Evolutionary conservation across 2,888 invertebrate species (phyloP), one percentile per base, ranked within the genome.

Genomic region (Branchipolynoe longqiensis): DNA sequence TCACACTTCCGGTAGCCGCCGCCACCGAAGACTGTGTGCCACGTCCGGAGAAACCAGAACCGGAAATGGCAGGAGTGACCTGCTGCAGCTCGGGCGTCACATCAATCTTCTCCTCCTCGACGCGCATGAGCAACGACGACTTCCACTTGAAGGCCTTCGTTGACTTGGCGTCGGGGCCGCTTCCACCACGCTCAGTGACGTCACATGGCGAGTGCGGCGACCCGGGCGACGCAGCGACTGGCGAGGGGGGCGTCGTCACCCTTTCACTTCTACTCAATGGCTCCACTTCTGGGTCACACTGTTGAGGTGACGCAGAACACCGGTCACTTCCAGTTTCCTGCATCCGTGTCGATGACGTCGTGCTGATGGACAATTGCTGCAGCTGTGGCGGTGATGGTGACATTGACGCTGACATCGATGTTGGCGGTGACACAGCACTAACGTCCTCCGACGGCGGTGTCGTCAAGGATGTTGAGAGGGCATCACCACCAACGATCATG

Each of bases 131-230:
- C 25, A 85, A 69, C 33, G 36, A 73, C 14, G 85, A 82, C 41
- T 85, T 85, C 85, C 85, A 85, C 82, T 85, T 85, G 41, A 85
- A 85, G 38, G 48, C 84, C 48, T 54, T 82, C 14, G 56, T 58
- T 8, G 69, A 40, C 56, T 69, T 73, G 74, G 69, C 48, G 73
- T 69, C 73, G 6, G 54, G 31, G 41, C 64, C 40, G 33, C n/a
- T n/a, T n/a, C n/a, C n/a, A n/a, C n/a, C n/a, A 28, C 64, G 48
- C 22, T 28, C 64, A 14, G 31, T 28, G 38, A 40, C 64, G 64
- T 83, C 83, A 33, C 64, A 25, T 25, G 59, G 64, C 28, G 62
- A 48, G n/a, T 33, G 48, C 12, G 83, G 64, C 33, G 83, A 62
- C 25, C 25, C 83, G 12, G 41, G 78, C 25, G 69, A 69, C 54